Base-by-base conservation (phyloP, 2,888 invertebrate species). In the Acanthopleura granulata region DNA sequence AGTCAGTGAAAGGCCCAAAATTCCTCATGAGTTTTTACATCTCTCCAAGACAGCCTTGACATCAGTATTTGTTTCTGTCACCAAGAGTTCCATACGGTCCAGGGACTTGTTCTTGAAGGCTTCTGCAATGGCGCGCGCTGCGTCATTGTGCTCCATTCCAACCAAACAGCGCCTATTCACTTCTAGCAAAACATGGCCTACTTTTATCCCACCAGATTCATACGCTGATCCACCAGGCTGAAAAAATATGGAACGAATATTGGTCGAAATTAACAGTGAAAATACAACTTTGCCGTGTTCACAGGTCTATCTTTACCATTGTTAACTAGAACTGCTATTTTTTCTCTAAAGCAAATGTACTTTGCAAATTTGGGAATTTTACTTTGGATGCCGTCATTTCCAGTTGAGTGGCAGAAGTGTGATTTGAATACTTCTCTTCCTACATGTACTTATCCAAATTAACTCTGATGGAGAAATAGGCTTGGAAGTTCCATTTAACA, bases 221-320 rank as follows among this genome's bases (percentile, higher is more conserved):
- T 94, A 96, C 66, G 98, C 98, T 77, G 97, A 97, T 74, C 98
- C 98, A 90, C 96, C 96, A 91, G 97, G 96, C 97, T 97, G 91
- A 77, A 75, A 79, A 78, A 72, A n/a, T 57, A 40, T 9, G 9
- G 40, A 40, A 40, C 40, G 9, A 6, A 6, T 3, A 40, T 6
- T 40, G 40, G 9, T 40, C 40, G 9, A 40, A 40, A 40, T 40
- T 40, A 6, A 6, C 9, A 6, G 40, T 40, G 40, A 40, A 40
- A 40, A 40, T 40, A 40, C 9, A 40, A 9, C 4, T 40, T 40
- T n/a, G n/a, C n/a, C n/a, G n/a, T n/a, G n/a, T n/a, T 40, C 40
- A 40, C 40, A 40, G 40, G 40, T 40, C 9, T 40, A 40, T 40
- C 3, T 40, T 9, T 3, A 6, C 40, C 3, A 40, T 9, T 40